These are phyloP conservation scores for Chloroclystis v-ata DNA, from an alignment of 2,888 invertebrate genomes.

Conservation along the genomic window DNA sequence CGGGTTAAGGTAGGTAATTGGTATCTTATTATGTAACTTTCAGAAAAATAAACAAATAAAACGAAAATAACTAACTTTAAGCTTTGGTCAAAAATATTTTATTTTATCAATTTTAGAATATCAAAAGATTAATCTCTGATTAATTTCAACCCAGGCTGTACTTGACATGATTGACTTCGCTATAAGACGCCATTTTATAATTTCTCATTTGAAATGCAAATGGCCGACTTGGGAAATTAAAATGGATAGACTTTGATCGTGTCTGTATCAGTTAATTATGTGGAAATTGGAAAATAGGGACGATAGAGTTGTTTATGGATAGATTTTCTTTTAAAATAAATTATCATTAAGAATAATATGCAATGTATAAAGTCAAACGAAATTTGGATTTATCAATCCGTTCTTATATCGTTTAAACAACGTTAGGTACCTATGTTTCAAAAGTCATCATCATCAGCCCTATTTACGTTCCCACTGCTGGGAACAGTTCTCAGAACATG, in stretches of 20 bases:
- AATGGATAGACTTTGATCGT: background rate
- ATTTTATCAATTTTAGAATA: background rate
- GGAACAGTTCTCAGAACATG: too few species aligned
- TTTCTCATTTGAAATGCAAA: slow-evolving; percentile 26
- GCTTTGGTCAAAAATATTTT: background rate
- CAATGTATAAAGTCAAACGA: too few species aligned
- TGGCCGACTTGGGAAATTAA: slow-evolving; percentile 11
- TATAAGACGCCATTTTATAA: slow-evolving; percentile 23
- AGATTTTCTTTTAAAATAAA: background rate
- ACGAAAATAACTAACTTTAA: too few species aligned
- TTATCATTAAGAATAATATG: too few species aligned
- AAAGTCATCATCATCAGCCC: too few species aligned
- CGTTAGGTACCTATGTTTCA: too few species aligned
- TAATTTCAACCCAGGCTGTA: background rate
- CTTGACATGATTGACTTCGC: slow-evolving; percentile 9
- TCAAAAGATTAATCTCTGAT: background rate
- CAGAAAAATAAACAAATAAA: too few species aligned
- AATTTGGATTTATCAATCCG: too few species aligned
- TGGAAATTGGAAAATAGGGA: background rate
- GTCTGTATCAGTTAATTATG: background rate
- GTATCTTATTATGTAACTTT: too few species aligned
- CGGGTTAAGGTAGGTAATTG: too few species aligned
- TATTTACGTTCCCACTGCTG: too few species aligned
- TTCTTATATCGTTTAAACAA: too few species aligned
- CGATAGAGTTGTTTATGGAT: background rate